Evolutionary conservation across 2,113 vertebrate genomes (phyloP), one percentile per base, ranked within the genome.

Genomic region (Mesocricetus auratus): DNA sequence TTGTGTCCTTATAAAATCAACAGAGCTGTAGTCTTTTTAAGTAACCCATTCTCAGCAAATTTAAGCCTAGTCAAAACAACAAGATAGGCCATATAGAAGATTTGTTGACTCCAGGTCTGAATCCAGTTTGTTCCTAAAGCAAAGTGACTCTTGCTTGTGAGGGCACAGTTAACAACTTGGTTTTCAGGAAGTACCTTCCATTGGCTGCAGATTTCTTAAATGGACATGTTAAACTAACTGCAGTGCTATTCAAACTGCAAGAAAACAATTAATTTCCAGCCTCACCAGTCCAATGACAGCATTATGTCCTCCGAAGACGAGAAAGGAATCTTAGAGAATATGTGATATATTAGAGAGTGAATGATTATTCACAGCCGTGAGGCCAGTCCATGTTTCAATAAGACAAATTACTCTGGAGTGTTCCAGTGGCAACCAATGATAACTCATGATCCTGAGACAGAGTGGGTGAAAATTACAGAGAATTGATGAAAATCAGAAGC

Each of bases 401-500:
- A 99, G 99, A 99, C 99, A 99, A 99, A 99, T 99, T 99, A 98
- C 99, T 98, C 98, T 98, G 98, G 98, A 99, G 99, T 98, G 98
- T 99, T 99, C 98, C 98, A 75, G 97, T 98, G 98, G 98, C 99
- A 99, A 99, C 99, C 99, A 99, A 99, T 99, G 99, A 99, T 99
- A 99, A 99, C 99, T 99, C 99, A 99, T 99, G 99, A 99, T 99
- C 99, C 99, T 98, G 98, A 99, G 99, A 99, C 99, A 99, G 99
- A 99, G 99, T 98, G 99, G 91, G 97, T 93, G 93, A 96, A 97
- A 97, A 97, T 99, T 99, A 99, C 99, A 99, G 99, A 98, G 99
- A 99, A 99, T 99, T 99, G 99, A 99, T 99, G 98, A 99, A 99
- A 99, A 99, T 99, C 98, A 98, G 98, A 99, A 99, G 99, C 99